Evolutionary conservation across 2,888 invertebrate genomes (phyloP).

Genomic region (Drosophila heteroneura): DNA sequence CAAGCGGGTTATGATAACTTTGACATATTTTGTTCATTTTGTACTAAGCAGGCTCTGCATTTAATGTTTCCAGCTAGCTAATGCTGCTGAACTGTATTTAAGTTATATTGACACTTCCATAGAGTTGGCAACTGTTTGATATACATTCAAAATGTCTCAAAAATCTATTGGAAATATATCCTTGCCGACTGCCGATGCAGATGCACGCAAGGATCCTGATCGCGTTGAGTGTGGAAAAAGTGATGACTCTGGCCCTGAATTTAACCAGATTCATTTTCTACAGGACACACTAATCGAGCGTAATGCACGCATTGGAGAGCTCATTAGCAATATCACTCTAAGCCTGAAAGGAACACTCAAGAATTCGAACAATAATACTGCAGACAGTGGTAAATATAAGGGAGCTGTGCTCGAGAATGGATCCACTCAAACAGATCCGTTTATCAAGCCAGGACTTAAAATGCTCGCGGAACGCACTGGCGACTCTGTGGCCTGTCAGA

Average conservation of each 20-base stretch:
- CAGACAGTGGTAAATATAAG: background rate
- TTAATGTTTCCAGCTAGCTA: background rate
- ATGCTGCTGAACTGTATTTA: background rate
- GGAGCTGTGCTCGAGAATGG: slow-evolving; percentile 9
- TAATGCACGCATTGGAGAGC: slow-evolving; percentile 28
- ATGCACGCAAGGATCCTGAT: slow-evolving; percentile 5
- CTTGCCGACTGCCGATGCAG: background rate
- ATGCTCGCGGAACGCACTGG: slow-evolving; percentile 32
- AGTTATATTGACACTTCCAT: background rate
- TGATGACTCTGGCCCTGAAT: background rate
- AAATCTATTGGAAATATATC: background rate
- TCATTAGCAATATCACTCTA: slow-evolving; percentile 13
- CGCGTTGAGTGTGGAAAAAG: background rate
- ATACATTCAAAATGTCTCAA: slow-evolving; percentile 36
- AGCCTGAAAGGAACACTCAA: background rate
- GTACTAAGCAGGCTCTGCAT: slow-evolving; percentile 9
- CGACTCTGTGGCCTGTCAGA: slow-evolving; percentile 36
- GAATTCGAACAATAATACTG: background rate
- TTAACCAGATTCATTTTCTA: background rate
- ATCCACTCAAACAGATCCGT: slow-evolving; percentile 32
- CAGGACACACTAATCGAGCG: slow-evolving; percentile 45
- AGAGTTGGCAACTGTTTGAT: background rate
- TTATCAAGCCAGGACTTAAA: slow-evolving; percentile 17
- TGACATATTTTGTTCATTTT: background rate
- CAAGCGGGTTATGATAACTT: too few relatives aligned